Evolutionary conservation across 2,888 invertebrate genomes (phyloP), one percentile per base, ranked within the genome.

Genomic region (Lacanobia wlatinum): DNA sequence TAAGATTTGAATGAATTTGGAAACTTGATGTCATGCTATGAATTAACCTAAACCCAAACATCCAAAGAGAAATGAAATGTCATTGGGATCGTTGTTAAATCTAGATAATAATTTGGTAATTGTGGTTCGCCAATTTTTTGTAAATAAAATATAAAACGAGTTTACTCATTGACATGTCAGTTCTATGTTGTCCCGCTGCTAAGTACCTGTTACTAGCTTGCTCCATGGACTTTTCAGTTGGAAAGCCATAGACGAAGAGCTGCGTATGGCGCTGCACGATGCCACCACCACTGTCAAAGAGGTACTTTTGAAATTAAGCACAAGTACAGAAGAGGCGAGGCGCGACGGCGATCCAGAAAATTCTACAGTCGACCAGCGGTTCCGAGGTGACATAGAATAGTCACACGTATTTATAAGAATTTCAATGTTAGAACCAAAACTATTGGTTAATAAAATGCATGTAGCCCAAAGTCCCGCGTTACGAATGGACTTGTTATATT

Each of bases 171-270:
- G 84, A 87, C 87, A 82, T 74, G 73, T 84, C 86, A 77, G 72
- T 83, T 89, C 90, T 88, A 84, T 53, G 61, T 75, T 77, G 75
- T 84, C 84, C 74, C 81, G 78, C 80, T 89, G 83, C 78, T 86
- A 89, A 91, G 90, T 87, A 85, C 90, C 86, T 90, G 86, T 91
- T 94, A 94, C 92, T 95, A 96, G 94, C 93, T 91, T 92, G 92
- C 93, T 92, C 91, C 91, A 94, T 96, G 96, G 96, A 93, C 96
- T 96, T 96, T 96, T 96, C 96, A 96, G 96, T 95, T 95, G 95
- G 94, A 89, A 92, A 89, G 87, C 88, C 86, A 76, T 88, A 89
- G 88, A 90, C 84, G 94, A 93, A 90, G 92, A 91, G 72, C 75
- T 68, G 69, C 79, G 76, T 76, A 70, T 62, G 55, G 65, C 46